Percentiles rank a stretch among this genome's conserved stretches.
Evolutionary conservation across 2,113 vertebrate species (phyloP).

Genomic region (Salvelinus namaycush): DNA sequence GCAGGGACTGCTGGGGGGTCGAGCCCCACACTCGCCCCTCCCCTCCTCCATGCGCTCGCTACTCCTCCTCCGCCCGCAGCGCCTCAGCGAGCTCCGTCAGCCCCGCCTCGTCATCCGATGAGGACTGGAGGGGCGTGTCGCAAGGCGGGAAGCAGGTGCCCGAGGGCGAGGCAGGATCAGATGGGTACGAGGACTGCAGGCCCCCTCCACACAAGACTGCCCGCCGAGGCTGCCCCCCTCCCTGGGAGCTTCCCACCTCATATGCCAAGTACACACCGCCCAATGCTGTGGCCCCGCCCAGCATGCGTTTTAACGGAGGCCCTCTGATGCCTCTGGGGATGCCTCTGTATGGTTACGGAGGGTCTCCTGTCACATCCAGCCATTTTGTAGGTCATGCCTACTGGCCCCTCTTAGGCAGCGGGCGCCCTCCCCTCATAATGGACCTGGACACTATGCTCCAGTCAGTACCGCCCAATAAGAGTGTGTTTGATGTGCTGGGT

Average conservation of each 20-base stretch:
- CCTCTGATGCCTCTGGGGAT: constrained; percentile 69
- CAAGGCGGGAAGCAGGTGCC: constrained; percentile 52
- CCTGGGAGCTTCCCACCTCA: constrained; percentile 88
- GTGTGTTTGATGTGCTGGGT: constrained; percentile 80
- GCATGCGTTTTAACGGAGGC: constrained; percentile 69
- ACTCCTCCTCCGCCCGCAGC: constrained; percentile 58
- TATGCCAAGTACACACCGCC: constrained; percentile 85
- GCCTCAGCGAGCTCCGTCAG: constrained; percentile 71
- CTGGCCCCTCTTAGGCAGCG: constrained; percentile 75
- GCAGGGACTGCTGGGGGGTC: constrained; percentile 52
- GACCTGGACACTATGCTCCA: constrained; percentile 84
- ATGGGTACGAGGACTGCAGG: constrained; percentile 51
- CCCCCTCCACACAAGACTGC: constrained; percentile 62
- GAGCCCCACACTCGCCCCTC: constrained; percentile 34
- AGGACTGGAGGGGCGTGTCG: constrained; percentile 67
- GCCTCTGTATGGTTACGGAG: constrained; percentile 72
- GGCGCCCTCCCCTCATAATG: constrained; percentile 71
- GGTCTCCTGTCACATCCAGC: constrained; percentile 61
- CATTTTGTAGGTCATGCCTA: constrained; percentile 73
- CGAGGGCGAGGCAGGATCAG: constrained; percentile 50
- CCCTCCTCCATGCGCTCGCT: constrained; percentile 37
- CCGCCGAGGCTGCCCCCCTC: constrained; percentile 51
- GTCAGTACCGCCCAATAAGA: constrained; percentile 89
- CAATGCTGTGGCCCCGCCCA: constrained; percentile 82
- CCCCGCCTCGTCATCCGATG: constrained; percentile 75